Base-by-base conservation (phyloP, 2,113 vertebrate species). In the Oncorhynchus keta region DNA sequence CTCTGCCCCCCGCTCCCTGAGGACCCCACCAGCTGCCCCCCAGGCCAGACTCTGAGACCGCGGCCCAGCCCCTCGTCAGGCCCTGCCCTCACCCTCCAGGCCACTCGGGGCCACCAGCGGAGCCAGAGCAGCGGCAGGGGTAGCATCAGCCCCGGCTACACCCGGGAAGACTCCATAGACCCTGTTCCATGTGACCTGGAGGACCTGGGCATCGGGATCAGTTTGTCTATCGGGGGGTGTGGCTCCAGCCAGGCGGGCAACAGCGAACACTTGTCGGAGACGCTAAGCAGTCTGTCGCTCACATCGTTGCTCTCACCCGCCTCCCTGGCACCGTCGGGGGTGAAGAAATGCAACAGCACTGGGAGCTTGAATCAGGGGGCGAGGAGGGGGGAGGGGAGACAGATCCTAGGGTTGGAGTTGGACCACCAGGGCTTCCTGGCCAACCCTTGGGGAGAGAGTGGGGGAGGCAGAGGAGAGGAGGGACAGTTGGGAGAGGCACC, bases 81-180 rank as follows among this genome's bases (percentile, higher is more conserved):
- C 6, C 51, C 51, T 18, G 72, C 79, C 9, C 93, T 95, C 80
- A 95, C 86, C 81, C 94, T 96, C 77, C 94, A 92, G 30, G 95
- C 93, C 78, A 94, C 94, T 67, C 91, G 93, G n/a, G 93, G 94
- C 2, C 97, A 96, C 84, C 96, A 97, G 89, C 94, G 96, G 83
- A 98, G 96, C 88, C 96, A 97, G 93, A 97, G 96, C 93, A 97
- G 96, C 1, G 96, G 96, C 0, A 94, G 95, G 49, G 96, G 94
- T 80, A 92, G 92, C 89, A 97, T 95, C 71, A 97, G 95, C 80
- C 96, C 96, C 0, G 95, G 95, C 30, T 97, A 95, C 90, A 93
- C 93, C 18, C 92, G 94, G 8, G 96, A 96, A 5, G 96, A 97
- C 89, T 98, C 96, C 69, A 95, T 96, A 81, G 96, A 98, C 92